phyloP scores from a whole-genome alignment of 2,888 invertebrate species.

The Stenchaetothrips biformis region DNA sequence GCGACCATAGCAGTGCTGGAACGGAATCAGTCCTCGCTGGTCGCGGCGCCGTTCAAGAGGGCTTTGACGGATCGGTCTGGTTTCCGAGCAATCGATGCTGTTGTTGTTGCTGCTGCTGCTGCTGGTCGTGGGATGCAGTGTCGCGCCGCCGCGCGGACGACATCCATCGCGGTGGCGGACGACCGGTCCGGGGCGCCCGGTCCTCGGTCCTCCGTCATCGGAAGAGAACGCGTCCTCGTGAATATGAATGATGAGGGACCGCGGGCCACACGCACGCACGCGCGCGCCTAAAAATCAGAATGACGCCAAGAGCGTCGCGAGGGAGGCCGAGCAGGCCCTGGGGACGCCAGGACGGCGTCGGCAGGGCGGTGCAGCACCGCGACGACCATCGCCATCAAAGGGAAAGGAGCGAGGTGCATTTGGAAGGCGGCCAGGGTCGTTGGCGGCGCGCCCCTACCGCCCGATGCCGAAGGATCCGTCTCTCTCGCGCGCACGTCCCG shows the following conservation, averaged over 20 bases:
- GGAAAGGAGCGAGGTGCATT: slow-evolving; percentile 3
- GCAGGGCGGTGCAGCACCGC: background rate
- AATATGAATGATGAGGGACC: no score
- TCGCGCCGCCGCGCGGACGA: background rate
- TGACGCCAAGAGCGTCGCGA: background rate
- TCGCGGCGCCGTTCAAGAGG: no score
- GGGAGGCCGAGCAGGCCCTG: background rate
- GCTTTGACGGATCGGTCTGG: no score
- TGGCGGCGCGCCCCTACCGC: background rate
- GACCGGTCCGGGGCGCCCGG: background rate
- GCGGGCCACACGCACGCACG: no score
- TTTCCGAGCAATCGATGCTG: no score
- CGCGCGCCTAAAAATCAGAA: no score
- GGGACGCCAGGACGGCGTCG: background rate
- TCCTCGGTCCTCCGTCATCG: background rate
- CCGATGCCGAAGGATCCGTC: background rate
- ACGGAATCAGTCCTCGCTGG: no score
- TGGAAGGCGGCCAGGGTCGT: background rate
- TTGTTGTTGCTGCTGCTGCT: background rate
- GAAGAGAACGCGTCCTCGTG: no score
- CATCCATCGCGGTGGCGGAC: no score
- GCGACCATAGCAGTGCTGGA: no score
- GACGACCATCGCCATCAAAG: background rate
- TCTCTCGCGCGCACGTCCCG: background rate
- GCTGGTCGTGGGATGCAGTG: background rate